Base-by-base conservation (phyloP, 2,888 invertebrate genomes). In the Agelastica alni region DNA sequence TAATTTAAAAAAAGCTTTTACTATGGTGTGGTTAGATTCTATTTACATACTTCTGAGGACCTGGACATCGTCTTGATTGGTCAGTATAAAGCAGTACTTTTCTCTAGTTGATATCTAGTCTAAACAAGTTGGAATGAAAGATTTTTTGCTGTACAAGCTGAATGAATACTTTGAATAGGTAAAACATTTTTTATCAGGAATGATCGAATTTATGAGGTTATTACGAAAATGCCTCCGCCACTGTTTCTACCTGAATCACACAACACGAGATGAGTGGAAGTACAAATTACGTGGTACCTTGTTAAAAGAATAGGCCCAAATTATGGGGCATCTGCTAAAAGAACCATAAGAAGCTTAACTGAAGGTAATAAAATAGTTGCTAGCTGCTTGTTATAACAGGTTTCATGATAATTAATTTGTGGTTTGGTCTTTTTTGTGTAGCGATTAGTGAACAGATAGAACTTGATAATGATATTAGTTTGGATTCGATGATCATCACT, bases 231-330 rank as follows among this genome's bases (percentile, higher is more conserved):
- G 13, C 18, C 37, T 39, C 48, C 55, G 31, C 37, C 52, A 52
- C 56, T 56, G 56, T 13, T 48, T 32, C 43, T 52, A 56, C 52
- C 56, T 52, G 52, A 26, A 31, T 28, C 46, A 17, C 37, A 39
- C 17, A 16, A 36, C 32, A 22, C 37, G 47, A 52, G 51, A 52
- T 56, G 43, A 51, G 30, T 46, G 16, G 13, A 16, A 28, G 20
- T 34, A 37, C 18, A 37, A 46, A 51, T 45, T 51, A 55, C 55
- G 56, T 43, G 53, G 43, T 60, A 63, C 61, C 63, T 63, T 59
- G 60, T 63, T 63, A 63, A 63, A 63, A 61, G 61, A 63, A 63
- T 63, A 58, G 61, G 53, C 45, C 51, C 59, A 63, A 61, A 61
- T 63, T 63, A 59, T 56, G 56, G 59, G 61, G 61, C 58, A 59